Evolutionary conservation across 2,113 vertebrate genomes (phyloP).

Genomic region (Embiotoca jacksoni): DNA sequence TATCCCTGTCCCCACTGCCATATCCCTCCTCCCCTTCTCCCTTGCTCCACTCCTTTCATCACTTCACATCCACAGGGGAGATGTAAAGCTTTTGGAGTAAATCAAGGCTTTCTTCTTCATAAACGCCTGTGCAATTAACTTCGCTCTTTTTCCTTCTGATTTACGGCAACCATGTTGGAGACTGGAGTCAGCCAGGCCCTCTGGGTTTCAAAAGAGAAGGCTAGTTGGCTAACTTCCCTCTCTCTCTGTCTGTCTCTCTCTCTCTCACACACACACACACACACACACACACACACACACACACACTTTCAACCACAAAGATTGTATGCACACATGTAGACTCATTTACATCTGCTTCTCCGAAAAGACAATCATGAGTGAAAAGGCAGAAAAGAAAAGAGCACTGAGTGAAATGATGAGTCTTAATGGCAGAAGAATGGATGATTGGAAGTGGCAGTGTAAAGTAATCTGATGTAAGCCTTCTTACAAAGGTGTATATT

Average conservation of each 20-base stretch:
- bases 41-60: conserved; percentile 70
- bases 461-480: conserved; percentile 23
- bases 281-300: conserved; percentile 13
- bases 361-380: conserved; percentile 62
- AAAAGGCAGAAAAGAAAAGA: conserved; percentile 50
- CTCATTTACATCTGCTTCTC: conserved; percentile 68
- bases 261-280: background rate
- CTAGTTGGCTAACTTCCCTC: conserved; percentile 63
- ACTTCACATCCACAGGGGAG: conserved; percentile 72
- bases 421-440: conserved; percentile 45
- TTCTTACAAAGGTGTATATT: conserved; percentile 23
- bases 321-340: conserved; percentile 39
- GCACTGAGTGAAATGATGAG: conserved; percentile 56
- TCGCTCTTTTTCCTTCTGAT: conserved; percentile 68
- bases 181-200: conserved; percentile 67
- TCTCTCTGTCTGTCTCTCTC: conserved; percentile 1
- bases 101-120: conserved; percentile 77
- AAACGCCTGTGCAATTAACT: conserved; percentile 78
- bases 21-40: conserved; percentile 29
- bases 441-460: conserved; percentile 26
- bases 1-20: conserved; percentile 46
- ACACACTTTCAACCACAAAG: conserved; percentile 51
- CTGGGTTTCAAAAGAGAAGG: conserved; percentile 66
- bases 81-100: conserved; percentile 78
- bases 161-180: conserved; percentile 69